phyloP scores from a whole-genome alignment of 2,797 vertebrate species.

The Ctenopoma multispine region DNA sequence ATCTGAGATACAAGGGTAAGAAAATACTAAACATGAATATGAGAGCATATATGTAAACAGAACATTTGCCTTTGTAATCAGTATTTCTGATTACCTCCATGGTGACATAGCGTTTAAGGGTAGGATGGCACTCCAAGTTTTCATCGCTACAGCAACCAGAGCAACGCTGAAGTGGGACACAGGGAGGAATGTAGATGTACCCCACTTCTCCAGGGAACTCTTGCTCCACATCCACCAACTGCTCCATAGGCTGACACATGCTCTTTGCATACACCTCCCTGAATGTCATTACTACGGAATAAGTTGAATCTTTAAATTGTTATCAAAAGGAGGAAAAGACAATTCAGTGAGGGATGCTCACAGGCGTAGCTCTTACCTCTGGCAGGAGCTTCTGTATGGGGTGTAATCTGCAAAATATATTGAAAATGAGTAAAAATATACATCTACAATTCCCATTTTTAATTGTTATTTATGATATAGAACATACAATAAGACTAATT shows the following conservation, averaged over 20 bases:
- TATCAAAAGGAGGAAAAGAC: background rate
- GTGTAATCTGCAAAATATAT: conserved; percentile 52
- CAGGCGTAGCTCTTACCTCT: conserved; percentile 47
- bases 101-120: conserved; percentile 83
- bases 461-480: background rate
- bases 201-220: conserved; percentile 88
- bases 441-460: background rate
- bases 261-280: conserved; percentile 87
- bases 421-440: background rate
- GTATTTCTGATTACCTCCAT: conserved; percentile 80
- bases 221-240: conserved; percentile 85
- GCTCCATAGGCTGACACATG: conserved; percentile 87
- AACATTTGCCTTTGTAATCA: background rate
- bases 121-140: conserved; percentile 82
- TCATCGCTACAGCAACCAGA: conserved; percentile 89
- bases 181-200: conserved; percentile 86
- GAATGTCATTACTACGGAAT: conserved; percentile 83
- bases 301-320: background rate
- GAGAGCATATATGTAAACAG: background rate
- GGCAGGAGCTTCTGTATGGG: conserved; percentile 6
- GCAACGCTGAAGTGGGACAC: conserved; percentile 88
- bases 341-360: background rate
- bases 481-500: background rate
- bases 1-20: conserved; percentile 70
- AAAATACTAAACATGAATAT: background rate